Evolutionary conservation across 2,797 vertebrate genomes (phyloP), one percentile per base, ranked within the genome.

Genomic region (Merluccius polli): DNA sequence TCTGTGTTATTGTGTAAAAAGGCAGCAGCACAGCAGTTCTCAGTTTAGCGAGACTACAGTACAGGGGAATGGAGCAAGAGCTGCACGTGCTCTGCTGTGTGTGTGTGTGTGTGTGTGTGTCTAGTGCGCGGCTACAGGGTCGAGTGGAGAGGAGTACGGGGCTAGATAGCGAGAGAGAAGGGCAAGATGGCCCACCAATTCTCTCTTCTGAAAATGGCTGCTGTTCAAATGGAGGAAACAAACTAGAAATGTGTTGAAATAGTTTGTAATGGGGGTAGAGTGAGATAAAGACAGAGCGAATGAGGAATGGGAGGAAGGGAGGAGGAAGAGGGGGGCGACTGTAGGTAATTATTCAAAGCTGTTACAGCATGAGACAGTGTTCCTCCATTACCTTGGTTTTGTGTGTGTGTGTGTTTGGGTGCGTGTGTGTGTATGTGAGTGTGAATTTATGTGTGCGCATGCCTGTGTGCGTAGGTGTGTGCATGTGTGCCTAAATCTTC

Each of bases 401-500:
- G 6, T 38, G 36, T 38, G 36, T 6, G 5, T 38, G 4, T 38
- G 36, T 38, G 6, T 38, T 4, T 38, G 36, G 4, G 10, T 38
- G 35, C 12, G 65, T 30, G 73, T 74, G 80, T 38, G 71, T 85
- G 84, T 77, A 75, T 68, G 35, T 77, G 70, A 36, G 33, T 71
- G 36, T 38, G 36, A 8, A 12, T 38, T 30, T 18, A 59, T 30
- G 73, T 74, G 80, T 38, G 72, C 84, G 84, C 76, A 75, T 68
- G 35, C 75, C 18, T 71, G 33, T 71, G 70, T 71, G 33, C 24
- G 81, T 29, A 36, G 52, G 80, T 77, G 75, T 35, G 41, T 31
- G 33, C n/a, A n/a, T n/a, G n/a, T n/a, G n/a, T n/a, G n/a, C n/a
- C n/a, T n/a, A n/a, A n/a, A n/a, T n/a, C n/a, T n/a, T n/a, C n/a